phyloP scores from a whole-genome alignment of 2,888 invertebrate species.

The Fragum fragum region DNA sequence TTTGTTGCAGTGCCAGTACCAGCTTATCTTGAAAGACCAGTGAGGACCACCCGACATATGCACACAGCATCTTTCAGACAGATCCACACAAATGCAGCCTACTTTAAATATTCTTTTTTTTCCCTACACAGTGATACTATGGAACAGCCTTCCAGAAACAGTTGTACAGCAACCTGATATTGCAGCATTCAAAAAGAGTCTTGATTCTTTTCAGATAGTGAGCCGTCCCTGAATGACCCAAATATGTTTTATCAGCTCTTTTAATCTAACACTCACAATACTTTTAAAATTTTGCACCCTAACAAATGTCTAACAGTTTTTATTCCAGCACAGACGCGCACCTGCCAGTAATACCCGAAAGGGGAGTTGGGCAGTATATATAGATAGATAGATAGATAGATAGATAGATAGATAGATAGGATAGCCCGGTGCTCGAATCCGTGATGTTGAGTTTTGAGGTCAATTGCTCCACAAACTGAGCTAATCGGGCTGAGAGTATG shows the following conservation, averaged over 20 bases:
- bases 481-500: too few species aligned
- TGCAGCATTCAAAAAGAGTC: slow-evolving; percentile 3
- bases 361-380: slow-evolving; percentile 3
- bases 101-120: slow-evolving; percentile 15
- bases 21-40: neutral
- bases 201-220: slow-evolving; percentile 4
- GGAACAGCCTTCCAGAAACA: slow-evolving; percentile 16
- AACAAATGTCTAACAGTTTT: neutral
- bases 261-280: slow-evolving; percentile 3
- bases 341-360: slow-evolving; percentile 6
- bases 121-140: slow-evolving; percentile 12
- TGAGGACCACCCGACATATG: neutral
- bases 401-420: too few species aligned
- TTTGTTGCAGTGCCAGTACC: slow-evolving; percentile 20
- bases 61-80: slow-evolving; percentile 17
- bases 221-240: neutral
- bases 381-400: neutral
- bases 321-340: slow-evolving; percentile 6
- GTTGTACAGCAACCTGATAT: neutral
- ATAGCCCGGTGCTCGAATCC: too few species aligned
- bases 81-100: slow-evolving; percentile 9
- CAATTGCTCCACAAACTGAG: too few species aligned
- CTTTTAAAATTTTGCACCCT: neutral
- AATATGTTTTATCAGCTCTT: neutral
- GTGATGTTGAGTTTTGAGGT: too few species aligned